A percentile compares a stretch with the other conserved stretches of the same genome.
phyloP scores from a whole-genome alignment of 2,888 invertebrate species.

The Volucella inanis region DNA sequence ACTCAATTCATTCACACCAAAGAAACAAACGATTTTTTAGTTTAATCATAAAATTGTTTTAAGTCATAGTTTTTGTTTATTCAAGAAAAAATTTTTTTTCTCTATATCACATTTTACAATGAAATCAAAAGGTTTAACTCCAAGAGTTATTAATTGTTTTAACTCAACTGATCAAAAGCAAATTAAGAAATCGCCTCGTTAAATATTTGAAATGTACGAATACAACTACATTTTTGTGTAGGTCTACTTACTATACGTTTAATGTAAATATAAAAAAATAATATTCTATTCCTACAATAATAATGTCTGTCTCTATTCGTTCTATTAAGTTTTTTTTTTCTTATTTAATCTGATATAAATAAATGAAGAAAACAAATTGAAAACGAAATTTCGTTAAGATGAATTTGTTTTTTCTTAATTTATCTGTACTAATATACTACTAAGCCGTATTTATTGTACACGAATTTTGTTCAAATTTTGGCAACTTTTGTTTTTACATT shows the following conservation, averaged over 20 bases:
- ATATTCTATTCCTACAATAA: constrained; percentile 53
- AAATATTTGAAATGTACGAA: constrained; percentile 22
- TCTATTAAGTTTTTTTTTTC: constrained; percentile 19
- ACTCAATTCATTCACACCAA: not conserved
- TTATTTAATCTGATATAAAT: constrained; percentile 6
- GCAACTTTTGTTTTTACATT: not conserved
- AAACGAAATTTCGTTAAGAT: constrained; percentile 58
- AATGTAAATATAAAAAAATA: constrained; percentile 58
- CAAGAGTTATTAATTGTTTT: constrained; percentile 8
- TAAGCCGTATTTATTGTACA: constrained; percentile 25
- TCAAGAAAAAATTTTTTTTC: constrained; percentile 48
- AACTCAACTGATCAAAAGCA: constrained; percentile 25
- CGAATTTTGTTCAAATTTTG: constrained; percentile 6
- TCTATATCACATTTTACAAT: constrained; percentile 70
- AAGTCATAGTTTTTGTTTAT: constrained; percentile 36
- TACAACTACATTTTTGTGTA: constrained; percentile 7
- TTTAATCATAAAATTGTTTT: constrained; percentile 17
- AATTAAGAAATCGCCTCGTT: constrained; percentile 39
- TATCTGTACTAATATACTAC: constrained; percentile 49
- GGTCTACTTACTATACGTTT: constrained; percentile 32
- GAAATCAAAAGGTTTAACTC: constrained; percentile 56
- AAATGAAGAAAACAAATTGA: constrained; percentile 38
- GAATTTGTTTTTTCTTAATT: constrained; percentile 42
- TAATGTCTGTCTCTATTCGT: constrained; percentile 55
- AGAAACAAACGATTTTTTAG: not conserved